Evolutionary conservation across 1,140 invertebrate genomes (phyloP).

Genomic region (Drosophila azteca): DNA sequence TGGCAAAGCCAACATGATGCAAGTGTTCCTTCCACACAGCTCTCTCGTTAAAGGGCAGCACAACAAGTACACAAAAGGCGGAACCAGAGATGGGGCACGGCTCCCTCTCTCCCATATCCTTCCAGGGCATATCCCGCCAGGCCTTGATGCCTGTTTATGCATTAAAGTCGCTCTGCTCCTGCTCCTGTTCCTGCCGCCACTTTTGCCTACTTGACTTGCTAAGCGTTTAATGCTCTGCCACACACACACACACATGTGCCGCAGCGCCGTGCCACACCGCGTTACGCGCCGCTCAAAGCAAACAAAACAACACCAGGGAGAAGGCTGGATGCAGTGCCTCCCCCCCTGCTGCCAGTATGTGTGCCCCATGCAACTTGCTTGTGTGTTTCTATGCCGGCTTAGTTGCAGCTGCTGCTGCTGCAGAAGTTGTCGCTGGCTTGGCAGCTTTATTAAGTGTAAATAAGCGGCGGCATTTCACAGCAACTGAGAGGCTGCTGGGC

Average conservation of each 20-base stretch:
- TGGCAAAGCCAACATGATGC: conserved; percentile 68
- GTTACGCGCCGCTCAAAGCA: conserved; percentile 36
- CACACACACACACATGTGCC: conserved; percentile 39
- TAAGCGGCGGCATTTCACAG: conserved; percentile 76
- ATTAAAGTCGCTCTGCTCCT: conserved; percentile 39
- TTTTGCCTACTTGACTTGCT: conserved; percentile 48
- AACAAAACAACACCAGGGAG: conserved; percentile 33
- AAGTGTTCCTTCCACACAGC: conserved; percentile 44
- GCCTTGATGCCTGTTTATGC: conserved; percentile 46
- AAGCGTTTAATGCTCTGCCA: conserved; percentile 72
- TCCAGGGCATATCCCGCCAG: too few relatives aligned
- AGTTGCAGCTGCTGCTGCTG: conserved; percentile 45
- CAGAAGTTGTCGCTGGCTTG: conserved; percentile 46
- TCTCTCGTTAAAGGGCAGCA: conserved; percentile 72
- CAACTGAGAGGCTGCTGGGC: conserved; percentile 13
- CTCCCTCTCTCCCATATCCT: not conserved
- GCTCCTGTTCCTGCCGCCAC: conserved; percentile 1
- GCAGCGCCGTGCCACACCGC: conserved; percentile 17
- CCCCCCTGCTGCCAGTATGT: not conserved
- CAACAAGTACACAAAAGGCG: conserved; percentile 54
- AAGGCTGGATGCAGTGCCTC: conserved; percentile 11
- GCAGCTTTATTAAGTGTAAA: conserved; percentile 77
- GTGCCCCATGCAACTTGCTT: not conserved
- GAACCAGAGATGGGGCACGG: conserved; percentile 8
- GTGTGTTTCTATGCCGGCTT: conserved; percentile 44